Percentiles rank a stretch among this genome's conserved stretches.
Conservation (phyloP, 1,140 invertebrate genomes). For the Zaprionus camerounensis region DNA sequence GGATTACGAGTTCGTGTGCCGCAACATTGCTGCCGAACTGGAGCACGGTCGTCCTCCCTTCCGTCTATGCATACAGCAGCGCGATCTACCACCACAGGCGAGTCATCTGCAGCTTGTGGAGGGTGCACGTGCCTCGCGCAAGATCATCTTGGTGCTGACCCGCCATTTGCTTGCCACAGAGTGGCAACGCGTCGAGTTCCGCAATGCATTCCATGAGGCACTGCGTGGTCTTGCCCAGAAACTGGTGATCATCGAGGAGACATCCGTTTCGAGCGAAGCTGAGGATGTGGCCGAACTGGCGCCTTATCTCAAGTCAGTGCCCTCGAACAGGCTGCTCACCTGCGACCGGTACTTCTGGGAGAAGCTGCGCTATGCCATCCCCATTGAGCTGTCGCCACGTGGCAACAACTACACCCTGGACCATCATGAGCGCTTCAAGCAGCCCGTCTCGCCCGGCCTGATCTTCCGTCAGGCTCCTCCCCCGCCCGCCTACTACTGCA, state of each 20-base stretch:
- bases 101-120: constrained; percentile 92
- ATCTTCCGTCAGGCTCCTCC: constrained; percentile 83
- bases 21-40: constrained; percentile 92
- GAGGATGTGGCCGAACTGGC: constrained; percentile 94
- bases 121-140: constrained; percentile 92
- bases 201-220: constrained; percentile 93
- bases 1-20: constrained; percentile 95
- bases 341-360: constrained; percentile 97
- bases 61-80: constrained; percentile 94
- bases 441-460: constrained; percentile 82
- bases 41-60: constrained; percentile 90
- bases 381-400: constrained; percentile 86
- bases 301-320: constrained; percentile 93
- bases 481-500: constrained; percentile 84
- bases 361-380: constrained; percentile 94
- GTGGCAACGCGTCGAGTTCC: constrained; percentile 93
- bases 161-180: constrained; percentile 94
- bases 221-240: constrained; percentile 93
- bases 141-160: constrained; percentile 92
- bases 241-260: constrained; percentile 93
- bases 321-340: constrained; percentile 92
- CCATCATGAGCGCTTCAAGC: constrained; percentile 84
- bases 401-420: constrained; percentile 85
- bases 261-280: constrained; percentile 90
- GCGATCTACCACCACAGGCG: constrained; percentile 90